These are phyloP conservation scores for Brenthis hecate DNA, from an alignment of 2,888 invertebrate species.

Conservation along the genomic window DNA sequence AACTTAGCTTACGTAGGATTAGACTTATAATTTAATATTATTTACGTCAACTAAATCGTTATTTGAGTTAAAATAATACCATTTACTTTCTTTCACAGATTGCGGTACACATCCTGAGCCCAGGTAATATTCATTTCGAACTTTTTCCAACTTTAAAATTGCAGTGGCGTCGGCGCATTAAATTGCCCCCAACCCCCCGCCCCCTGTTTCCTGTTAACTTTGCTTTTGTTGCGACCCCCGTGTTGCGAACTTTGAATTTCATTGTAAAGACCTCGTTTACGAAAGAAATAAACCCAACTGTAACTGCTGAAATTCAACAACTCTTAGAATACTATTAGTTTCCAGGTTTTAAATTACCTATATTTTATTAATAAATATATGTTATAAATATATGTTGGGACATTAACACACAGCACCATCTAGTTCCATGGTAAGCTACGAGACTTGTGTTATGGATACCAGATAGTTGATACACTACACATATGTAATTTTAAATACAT, in stretches of 20 bases:
- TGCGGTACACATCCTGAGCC: slow-evolving; percentile 14
- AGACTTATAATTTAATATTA: no score
- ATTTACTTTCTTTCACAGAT: slow-evolving; percentile 31
- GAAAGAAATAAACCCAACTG: slow-evolving; percentile 20
- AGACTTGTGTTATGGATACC: no score
- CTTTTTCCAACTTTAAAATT: slow-evolving; percentile 29
- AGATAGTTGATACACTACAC: no score
- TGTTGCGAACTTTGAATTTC: slow-evolving; percentile 25
- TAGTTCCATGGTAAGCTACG: no score
- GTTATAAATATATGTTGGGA: no score
- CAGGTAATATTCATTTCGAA: slow-evolving; percentile 34
- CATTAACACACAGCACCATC: no score
- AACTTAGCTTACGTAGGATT: no score
- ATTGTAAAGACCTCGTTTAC: slow-evolving; percentile 21
- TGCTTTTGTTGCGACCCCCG: slow-evolving; percentile 22
- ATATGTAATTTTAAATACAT: no score
- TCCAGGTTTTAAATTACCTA: neutral
- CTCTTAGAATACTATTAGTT: neutral
- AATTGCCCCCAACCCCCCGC: slow-evolving; percentile 23
- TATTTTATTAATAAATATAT: neutral
- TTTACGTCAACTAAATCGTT: neutral
- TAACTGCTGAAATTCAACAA: slow-evolving; percentile 4
- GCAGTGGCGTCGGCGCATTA: slow-evolving; percentile 29
- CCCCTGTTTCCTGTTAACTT: slow-evolving; percentile 16
- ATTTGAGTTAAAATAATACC: slow-evolving; percentile 1